Conservation (phyloP, 2,113 vertebrate genomes). For the Grammomys surdaster region DNA sequence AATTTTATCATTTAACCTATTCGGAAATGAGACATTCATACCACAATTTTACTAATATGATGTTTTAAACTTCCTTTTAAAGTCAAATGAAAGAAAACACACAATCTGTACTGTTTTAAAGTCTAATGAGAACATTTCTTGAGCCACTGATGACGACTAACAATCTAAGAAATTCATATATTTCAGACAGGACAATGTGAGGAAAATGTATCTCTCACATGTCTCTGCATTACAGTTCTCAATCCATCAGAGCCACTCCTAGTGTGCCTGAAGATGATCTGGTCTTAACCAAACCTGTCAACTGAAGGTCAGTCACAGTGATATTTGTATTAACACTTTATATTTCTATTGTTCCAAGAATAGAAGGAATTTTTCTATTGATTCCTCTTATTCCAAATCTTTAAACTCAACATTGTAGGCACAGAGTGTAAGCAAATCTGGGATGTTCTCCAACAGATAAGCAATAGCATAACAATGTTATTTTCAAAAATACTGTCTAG, state of each 20-base stretch:
- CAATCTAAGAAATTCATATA: constrained; percentile 67
- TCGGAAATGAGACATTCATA: constrained; percentile 63
- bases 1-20: constrained; percentile 70
- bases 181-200: constrained; percentile 28
- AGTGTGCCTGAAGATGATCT: constrained; percentile 60
- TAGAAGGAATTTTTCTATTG: constrained; percentile 70
- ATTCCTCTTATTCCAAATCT: constrained; percentile 54
- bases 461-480: constrained; percentile 59
- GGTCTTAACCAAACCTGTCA: constrained; percentile 55
- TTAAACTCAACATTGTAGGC: constrained; percentile 68
- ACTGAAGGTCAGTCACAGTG: constrained; percentile 73
- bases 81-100: constrained; percentile 64
- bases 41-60: constrained; percentile 59
- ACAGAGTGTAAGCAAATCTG: constrained; percentile 77
- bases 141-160: constrained; percentile 49
- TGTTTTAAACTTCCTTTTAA: constrained; percentile 62
- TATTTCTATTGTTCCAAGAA: constrained; percentile 67
- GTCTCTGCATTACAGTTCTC: constrained; percentile 56
- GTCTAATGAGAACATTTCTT: constrained; percentile 65
- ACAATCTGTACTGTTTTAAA: constrained; percentile 62
- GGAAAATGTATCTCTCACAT: constrained; percentile 60
- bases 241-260: constrained; percentile 58
- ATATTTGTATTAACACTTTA: constrained; percentile 64
- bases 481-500: constrained; percentile 78
- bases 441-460: constrained; percentile 73